Base-by-base conservation (phyloP, 2,888 invertebrate species). In the Nomada goodeniana region DNA sequence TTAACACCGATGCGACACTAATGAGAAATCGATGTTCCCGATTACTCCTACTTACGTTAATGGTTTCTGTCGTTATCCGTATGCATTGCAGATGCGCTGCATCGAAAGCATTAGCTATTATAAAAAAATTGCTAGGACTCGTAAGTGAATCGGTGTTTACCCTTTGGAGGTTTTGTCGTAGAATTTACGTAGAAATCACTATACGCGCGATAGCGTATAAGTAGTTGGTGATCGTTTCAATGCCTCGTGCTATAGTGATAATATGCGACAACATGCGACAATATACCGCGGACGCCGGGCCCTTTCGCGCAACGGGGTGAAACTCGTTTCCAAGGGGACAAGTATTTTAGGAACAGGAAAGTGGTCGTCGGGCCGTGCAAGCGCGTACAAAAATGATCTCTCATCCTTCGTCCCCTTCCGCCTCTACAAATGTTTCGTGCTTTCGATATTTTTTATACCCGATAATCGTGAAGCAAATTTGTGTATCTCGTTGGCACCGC, bases 301-400 rank as follows among this genome's bases (percentile, higher is more conserved):
- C 84, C 61, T 74, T 73, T 70, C 65, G 50, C 63, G 75, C 60
- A 63, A 60, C 79, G 82, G 82, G 80, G 79, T 76, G 59, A 76
- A 71, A 60, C 61, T 23, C 79, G 78, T 72, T 76, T 84, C 83
- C 86, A 88, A 87, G 84, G 47, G 82, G 75, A 80, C 84, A 7
- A 7, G 36, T 89, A 89, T 89, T 89, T 89, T 86, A 80, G 81
- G 83, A 89, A 72, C 71, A 75, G 73, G 68, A 80, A 86, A 77
- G 82, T 89, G 70, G 71, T 67, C 78, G 80, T 63, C 84, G 77
- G 76, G 47, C 76, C 72, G 53, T 44, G 71, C 70, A 80, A 67
- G 73, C 71, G 53, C 64, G 61, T 74, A 61, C 81, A 72, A 29
- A 47, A 23, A 61, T 13, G 18, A 26, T n/a, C 64, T 15, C 15